Evolutionary conservation across 2,113 vertebrate species (phyloP).

Genomic region (Tragelaphus imberbis): DNA sequence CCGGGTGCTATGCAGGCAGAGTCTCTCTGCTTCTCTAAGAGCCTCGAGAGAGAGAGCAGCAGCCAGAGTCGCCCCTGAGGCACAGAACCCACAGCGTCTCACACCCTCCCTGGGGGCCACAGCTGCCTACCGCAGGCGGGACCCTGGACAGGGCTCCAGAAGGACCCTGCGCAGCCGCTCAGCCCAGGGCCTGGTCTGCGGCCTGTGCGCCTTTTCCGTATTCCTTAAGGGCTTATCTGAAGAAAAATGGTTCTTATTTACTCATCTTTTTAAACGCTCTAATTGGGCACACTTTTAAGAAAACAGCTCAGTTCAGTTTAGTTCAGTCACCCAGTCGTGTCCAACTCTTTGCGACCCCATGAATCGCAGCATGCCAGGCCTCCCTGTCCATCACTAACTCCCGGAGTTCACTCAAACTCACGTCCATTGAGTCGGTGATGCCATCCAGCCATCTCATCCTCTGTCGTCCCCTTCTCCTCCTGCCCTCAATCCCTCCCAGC

Average conservation of each 20-base stretch:
- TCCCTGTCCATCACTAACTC: too few relatives aligned
- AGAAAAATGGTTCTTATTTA: background rate
- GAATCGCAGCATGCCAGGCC: too few relatives aligned
- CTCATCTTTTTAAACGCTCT: background rate
- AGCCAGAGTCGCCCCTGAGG: background rate
- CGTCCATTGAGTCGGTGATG: too few relatives aligned
- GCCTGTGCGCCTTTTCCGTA: fast-evolving
- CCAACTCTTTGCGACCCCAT: too few relatives aligned
- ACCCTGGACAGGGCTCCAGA: too few relatives aligned
- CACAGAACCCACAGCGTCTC: background rate
- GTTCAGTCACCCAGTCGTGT: too few relatives aligned
- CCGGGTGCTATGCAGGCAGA: background rate
- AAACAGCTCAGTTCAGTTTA: too few relatives aligned
- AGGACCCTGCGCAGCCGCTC: background rate
- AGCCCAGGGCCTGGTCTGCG: background rate
- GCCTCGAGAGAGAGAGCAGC: fast-evolving
- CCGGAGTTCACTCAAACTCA: too few relatives aligned
- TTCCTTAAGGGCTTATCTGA: background rate
- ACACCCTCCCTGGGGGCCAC: too few relatives aligned
- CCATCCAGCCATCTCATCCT: too few relatives aligned
- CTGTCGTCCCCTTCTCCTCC: too few relatives aligned
- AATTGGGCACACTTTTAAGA: background rate
- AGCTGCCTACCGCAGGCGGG: background rate
- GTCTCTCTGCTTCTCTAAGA: background rate
- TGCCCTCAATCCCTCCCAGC: too few relatives aligned